Conservation (phyloP, 1,140 invertebrate genomes). For the Tetramorium alpestre region DNA sequence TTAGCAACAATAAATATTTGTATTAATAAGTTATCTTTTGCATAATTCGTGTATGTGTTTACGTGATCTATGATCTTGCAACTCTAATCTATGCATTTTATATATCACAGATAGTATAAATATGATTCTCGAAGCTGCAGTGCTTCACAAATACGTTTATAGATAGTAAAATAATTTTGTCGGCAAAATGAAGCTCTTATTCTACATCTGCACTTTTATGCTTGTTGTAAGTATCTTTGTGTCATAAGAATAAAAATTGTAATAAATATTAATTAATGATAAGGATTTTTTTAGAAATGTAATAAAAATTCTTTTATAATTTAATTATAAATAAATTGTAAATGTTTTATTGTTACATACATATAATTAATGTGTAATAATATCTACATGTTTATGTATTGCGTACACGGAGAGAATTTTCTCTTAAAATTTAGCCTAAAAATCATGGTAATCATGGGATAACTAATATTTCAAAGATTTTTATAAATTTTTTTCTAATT, state of each 20-base stretch:
- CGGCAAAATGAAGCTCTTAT: not conserved
- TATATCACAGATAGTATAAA: not conserved
- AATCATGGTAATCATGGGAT: too few species aligned
- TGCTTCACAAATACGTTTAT: not conserved
- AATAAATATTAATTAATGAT: not conserved
- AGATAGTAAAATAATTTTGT: not conserved
- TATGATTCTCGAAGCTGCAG: not conserved
- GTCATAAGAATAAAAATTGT: not conserved
- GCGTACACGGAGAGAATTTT: too few species aligned
- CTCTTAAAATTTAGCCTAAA: too few species aligned
- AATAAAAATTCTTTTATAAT: not conserved
- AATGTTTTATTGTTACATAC: not conserved
- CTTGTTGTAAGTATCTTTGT: not conserved
- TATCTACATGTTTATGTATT: not conserved
- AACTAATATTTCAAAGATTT: too few species aligned
- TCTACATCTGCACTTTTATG: not conserved
- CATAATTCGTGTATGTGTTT: not conserved
- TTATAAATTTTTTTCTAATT: too few species aligned
- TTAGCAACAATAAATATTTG: not conserved
- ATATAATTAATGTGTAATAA: not conserved
- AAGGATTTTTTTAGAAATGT: not conserved
- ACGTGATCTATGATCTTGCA: not conserved
- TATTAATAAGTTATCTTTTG: not conserved
- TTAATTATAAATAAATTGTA: not conserved
- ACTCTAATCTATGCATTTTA: constrained; percentile 6